Base-by-base conservation (phyloP, 2,113 vertebrate genomes). In the Garra rufa region DNA sequence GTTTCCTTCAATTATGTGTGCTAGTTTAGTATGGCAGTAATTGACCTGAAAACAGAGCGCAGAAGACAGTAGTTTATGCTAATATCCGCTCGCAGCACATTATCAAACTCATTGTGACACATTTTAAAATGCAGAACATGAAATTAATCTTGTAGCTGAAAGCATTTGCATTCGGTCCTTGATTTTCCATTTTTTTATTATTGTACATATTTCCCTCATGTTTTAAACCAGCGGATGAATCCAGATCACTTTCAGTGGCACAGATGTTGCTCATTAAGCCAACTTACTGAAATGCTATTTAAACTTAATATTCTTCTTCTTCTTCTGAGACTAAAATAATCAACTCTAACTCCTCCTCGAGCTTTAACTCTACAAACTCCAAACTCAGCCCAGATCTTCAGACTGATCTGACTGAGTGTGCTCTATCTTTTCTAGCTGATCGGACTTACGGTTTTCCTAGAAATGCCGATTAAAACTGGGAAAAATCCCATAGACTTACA, bases 71-170 rank as follows among this genome's bases (percentile, higher is more conserved):
- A 3, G n/a, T 73, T 24, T 73, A 73, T 73, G n/a, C 43, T 73
- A 73, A 73, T 26, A 8, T 1, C 41, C 70, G 3, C 70, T n/a
- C 4, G 10, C 38, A 43, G 70, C 70, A n/a, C n/a, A 44, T 46
- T 41, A 73, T 73, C 41, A 73, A 73, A 44, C n/a, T n/a, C 41
- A 73, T 44, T 46, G 43, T 48, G 43, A 28, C 44, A 28, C 24
- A 48, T 17, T 75, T 44, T 15, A 48, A 67, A 48, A 74, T 74
- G 71, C 71, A 74, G 48, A 74, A 74, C 14, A 41, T 75, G 71
- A 75, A 50, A 48, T 17, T 14, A 44, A 75, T 15, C 41, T 46
- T 26, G 21, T 74, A 15, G 71, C 71, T 15, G 7, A 6, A 6
- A 46, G 44, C 44, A 43, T 9, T 19, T 50, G 71, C 71, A 28